Base-by-base conservation (phyloP, 2,888 invertebrate genomes). In the Gibbula magus region DNA sequence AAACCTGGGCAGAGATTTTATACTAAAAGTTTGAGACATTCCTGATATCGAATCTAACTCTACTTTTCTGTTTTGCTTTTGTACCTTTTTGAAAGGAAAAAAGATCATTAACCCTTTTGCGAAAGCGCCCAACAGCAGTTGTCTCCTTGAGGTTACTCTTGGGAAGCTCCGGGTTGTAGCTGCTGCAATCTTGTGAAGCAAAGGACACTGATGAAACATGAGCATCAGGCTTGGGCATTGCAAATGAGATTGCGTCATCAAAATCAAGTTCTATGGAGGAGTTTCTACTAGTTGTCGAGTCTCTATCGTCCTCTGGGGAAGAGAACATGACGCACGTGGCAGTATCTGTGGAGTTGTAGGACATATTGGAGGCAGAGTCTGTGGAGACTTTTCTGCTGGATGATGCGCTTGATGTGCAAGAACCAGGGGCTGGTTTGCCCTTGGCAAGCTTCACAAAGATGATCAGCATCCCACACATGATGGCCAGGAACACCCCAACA, bases 221-320 rank as follows among this genome's bases (percentile, higher is more conserved):
- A 35, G 75, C 75, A 35, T 56, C 52, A 16, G 75, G 35, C 54
- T 52, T 73, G 13, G 81, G 75, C 29, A 32, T 61, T 0, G 75
- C 81, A 32, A 81, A 81, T 2, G 81, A 75, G 20, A 81, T 78
- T 32, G 81, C 78, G 32, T 81, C 81, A 39, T 78, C 78, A 45
- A 78, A 78, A 22, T 75, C 70, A 29, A 81, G 67, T 32, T 75
- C 66, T 20, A 75, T 35, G 22, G 81, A 81, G 20, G 79, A 75
- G 20, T 56, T 75, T 2, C 75, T 22, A 22, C 61, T 75, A 4
- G 76, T 53, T 22, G 73, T 54, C 10, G 75, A 75, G 29, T 74
- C 73, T n/a, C 75, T 51, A 3, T 51, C 53, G 51, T 75, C 74
- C 13, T 75, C 61, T 10, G 54, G 74, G 0, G 74, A 35, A 2